Base-by-base conservation (phyloP, 2,888 invertebrate species). In the Quadroppia sp. region DNA sequence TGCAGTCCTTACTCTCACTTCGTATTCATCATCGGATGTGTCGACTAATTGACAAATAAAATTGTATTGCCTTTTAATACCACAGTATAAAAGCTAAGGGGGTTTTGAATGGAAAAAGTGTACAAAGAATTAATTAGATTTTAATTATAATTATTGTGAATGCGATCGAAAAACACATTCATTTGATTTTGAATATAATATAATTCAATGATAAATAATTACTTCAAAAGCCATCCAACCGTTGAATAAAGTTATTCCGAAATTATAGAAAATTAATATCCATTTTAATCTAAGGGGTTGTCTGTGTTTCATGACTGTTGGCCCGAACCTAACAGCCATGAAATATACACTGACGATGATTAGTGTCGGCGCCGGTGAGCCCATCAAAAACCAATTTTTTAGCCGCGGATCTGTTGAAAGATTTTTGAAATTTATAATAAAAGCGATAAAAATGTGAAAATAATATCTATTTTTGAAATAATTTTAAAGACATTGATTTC, bases 11-110 rank as follows among this genome's bases (percentile, higher is more conserved):
- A 93, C 94, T 86, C 91, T 89, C 75, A 93, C 81, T 81, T 94
- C 92, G 81, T 90, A 88, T 0, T 89, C 88, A 80, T 90, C 88
- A 79, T 89, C 87, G 67, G 88, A 87, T 78, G 89, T 88, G 77
- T 89, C 86, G 78, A 92, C 91, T 1, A 92, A 91, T 81, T 94
- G 90, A 81, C 95, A 95, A 25, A 90, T 88, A 81, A 91, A 90
- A 81, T 90, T 92, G 81, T 94, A 94, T 76, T 88, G 86, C 75
- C 91, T 83, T 80, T 89, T 86, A 74, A 88, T 56, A 28, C 77
- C 77, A 74, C 78, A 78, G 42, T 77, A 72, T 30, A 77, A 88
- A 40, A 79, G 53, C 79, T 78, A 20, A 36, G 40, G 36, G 36
- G 36, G 36, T 36, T 36, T 36, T 7, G 36, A 73, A 75, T 30